These are phyloP conservation scores for Oscheius sp. DNA, from an alignment of 2,888 invertebrate species.

Conservation along the genomic window DNA sequence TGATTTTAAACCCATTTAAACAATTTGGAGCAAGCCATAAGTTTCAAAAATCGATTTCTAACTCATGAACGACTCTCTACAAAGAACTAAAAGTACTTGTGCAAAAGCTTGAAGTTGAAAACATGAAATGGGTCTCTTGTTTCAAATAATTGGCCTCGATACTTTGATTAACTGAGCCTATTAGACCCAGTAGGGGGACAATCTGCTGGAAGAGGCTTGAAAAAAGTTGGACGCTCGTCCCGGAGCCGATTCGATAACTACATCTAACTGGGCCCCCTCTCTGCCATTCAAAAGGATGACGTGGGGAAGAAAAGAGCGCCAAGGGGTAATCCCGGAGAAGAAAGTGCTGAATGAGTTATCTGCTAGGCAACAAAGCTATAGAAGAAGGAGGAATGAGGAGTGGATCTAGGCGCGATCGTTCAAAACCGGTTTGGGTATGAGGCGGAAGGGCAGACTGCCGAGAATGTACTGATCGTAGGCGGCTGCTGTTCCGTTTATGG, in stretches of 20 bases:
- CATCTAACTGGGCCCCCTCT: constrained; percentile 30
- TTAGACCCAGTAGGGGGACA: too few species aligned
- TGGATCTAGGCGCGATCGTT: not conserved
- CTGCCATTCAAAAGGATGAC: constrained; percentile 25
- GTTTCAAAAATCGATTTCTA: too few species aligned
- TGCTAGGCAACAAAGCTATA: constrained; percentile 4
- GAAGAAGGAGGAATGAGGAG: not conserved
- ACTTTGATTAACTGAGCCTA: too few species aligned
- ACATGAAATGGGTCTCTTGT: not conserved
- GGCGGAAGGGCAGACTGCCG: too few species aligned
- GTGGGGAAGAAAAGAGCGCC: not conserved
- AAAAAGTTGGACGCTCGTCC: constrained; percentile 10
- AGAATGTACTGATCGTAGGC: too few species aligned
- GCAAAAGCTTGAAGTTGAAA: not conserved
- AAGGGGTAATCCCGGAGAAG: constrained; percentile 9
- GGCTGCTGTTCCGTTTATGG: too few species aligned
- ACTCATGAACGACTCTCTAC: too few species aligned
- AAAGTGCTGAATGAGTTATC: constrained; percentile 18
- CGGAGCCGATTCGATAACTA: constrained; percentile 31
- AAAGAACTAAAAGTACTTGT: too few species aligned
- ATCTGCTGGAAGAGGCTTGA: too few species aligned
- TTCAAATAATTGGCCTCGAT: not conserved
- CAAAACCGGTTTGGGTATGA: too few species aligned
- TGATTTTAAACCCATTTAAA: too few species aligned
- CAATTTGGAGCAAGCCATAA: too few species aligned